Evolutionary conservation across 2,113 vertebrate species (phyloP).

Genomic region (Edolisoma coerulescens): DNA sequence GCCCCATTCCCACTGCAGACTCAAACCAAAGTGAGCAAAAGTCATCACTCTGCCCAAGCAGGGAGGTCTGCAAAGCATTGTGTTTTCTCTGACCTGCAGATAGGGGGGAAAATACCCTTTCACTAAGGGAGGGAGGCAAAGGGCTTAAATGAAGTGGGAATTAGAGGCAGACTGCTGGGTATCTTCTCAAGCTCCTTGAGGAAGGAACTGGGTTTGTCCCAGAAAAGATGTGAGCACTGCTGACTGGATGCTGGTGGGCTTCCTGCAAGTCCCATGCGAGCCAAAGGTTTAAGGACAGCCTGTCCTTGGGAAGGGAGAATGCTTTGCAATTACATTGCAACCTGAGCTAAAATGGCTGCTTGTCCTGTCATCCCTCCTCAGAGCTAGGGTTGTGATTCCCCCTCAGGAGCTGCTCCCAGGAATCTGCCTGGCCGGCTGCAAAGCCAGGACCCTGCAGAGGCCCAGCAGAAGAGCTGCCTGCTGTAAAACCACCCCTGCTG

Average conservation of each 20-base stretch:
- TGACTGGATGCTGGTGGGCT: background rate
- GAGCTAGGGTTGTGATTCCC: background rate
- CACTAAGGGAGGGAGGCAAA: background rate
- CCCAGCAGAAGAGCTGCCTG: background rate
- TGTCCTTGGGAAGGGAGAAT: background rate
- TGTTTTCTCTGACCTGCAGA: background rate
- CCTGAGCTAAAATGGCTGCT: background rate
- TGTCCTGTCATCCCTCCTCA: background rate
- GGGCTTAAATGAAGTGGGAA: background rate
- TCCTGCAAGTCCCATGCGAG: background rate
- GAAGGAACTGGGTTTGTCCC: background rate
- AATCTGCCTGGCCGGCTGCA: background rate
- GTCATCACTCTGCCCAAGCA: background rate
- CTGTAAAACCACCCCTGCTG: background rate
- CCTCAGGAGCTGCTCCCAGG: background rate
- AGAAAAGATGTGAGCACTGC: background rate
- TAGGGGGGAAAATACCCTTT: background rate
- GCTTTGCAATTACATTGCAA: background rate
- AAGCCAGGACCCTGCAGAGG: background rate
- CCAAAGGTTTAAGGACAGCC: background rate
- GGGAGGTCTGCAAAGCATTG: background rate
- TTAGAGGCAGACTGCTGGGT: background rate
- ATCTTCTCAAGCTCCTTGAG: background rate
- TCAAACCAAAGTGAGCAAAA: background rate
- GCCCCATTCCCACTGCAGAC: background rate